A percentile compares a stretch with the other conserved stretches of the same genome.
These are phyloP conservation scores for Gasterosteus nipponicus DNA, from an alignment of 2,113 vertebrate species.

Conservation along the genomic window DNA sequence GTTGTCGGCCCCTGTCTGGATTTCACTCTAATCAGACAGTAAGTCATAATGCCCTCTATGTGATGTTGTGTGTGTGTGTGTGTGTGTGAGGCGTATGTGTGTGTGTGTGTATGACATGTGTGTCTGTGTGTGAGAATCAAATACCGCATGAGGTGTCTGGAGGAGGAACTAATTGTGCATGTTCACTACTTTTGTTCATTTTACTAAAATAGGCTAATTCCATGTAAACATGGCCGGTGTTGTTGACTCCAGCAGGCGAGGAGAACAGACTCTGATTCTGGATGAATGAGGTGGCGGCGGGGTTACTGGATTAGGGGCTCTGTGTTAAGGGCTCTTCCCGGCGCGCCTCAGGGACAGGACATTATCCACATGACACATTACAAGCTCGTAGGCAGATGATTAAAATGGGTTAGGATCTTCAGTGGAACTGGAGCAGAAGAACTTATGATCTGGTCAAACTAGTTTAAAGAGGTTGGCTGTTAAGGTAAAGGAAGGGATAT, in stretches of 20 bases:
- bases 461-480: conserved; percentile 73
- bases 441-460: conserved; percentile 77
- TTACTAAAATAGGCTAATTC: conserved; percentile 77
- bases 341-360: conserved; percentile 74
- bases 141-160: conserved; percentile 67
- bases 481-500: conserved; percentile 71
- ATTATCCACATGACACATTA: conserved; percentile 81
- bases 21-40: conserved; percentile 67
- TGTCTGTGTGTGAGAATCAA: conserved; percentile 49
- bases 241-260: conserved; percentile 72
- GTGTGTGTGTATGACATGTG: too few species aligned
- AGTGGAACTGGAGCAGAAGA: conserved; percentile 64
- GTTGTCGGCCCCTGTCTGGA: conserved; percentile 69
- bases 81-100: too few species aligned
- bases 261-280: conserved; percentile 64
- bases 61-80: conserved; percentile 6
- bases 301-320: conserved; percentile 76
- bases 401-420: conserved; percentile 70
- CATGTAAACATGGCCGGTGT: conserved; percentile 71
- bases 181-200: conserved; percentile 72
- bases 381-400: conserved; percentile 72
- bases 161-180: conserved; percentile 67
- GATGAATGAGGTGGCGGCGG: conserved; percentile 68
- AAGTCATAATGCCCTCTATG: conserved; percentile 72
- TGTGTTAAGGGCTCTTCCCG: conserved; percentile 70